Percentiles rank a stretch among this genome's conserved stretches.
Conservation (phyloP, 2,888 invertebrate species). For the Lordiphosa andalusiaca region DNA sequence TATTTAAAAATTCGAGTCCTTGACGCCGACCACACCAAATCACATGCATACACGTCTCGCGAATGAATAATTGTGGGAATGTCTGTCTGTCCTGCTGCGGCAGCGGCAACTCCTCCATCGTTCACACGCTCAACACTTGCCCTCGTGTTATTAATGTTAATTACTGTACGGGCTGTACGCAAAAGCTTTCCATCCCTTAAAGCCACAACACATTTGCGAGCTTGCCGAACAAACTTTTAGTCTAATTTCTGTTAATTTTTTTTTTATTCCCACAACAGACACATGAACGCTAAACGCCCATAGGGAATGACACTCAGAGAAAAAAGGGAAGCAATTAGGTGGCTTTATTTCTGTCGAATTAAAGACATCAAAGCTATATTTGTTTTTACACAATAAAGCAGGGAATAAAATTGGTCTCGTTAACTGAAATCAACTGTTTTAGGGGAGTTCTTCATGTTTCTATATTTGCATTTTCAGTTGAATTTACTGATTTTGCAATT, state of each 20-base stretch:
- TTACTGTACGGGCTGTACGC: constrained; percentile 37
- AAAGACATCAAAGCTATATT: no score
- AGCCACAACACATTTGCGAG: constrained; percentile 43
- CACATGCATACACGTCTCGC: constrained; percentile 30
- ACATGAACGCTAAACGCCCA: constrained; percentile 4
- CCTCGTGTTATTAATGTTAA: constrained; percentile 49
- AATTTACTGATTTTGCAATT: no score
- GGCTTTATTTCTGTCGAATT: no score
- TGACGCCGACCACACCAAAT: constrained; percentile 40
- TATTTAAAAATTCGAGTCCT: constrained; percentile 37
- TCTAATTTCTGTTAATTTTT: constrained; percentile 59
- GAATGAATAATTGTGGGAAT: constrained; percentile 17
- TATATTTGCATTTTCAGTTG: no score
- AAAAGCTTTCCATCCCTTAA: constrained; percentile 44
- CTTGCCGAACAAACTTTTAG: constrained; percentile 48
- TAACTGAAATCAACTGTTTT: no score
- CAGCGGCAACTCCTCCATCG: not conserved
- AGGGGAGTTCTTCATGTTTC: no score
- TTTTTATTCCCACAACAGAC: constrained; percentile 20
- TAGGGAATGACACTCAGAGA: not conserved
- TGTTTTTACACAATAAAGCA: no score
- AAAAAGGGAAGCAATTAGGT: no score
- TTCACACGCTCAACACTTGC: constrained; percentile 12
- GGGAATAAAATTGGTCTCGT: no score
- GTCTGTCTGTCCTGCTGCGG: constrained; percentile 8